Conservation (phyloP, 2,888 invertebrate genomes). For the Acanthoscelides obtectus region DNA sequence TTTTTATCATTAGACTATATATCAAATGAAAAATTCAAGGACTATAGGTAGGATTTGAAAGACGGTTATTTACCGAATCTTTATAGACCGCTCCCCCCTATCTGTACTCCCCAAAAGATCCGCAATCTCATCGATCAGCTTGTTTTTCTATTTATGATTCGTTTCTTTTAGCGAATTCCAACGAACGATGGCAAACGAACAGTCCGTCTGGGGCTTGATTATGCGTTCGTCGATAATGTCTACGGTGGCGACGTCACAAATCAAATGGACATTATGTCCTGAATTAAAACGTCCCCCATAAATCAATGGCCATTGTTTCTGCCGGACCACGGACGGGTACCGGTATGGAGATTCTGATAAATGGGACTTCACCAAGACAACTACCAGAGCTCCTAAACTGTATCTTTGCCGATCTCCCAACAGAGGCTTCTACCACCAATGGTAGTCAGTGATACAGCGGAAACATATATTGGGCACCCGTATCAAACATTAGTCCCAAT, state of each 20-base stretch:
- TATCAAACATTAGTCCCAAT: too few relatives aligned
- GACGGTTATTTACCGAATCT: not conserved
- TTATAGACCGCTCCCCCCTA: not conserved
- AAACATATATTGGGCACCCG: too few relatives aligned
- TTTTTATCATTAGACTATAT: too few relatives aligned
- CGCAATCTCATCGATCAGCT: conserved; percentile 26
- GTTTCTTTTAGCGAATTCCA: conserved; percentile 29
- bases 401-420: conserved; percentile 23
- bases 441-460: conserved; percentile 12
- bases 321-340: conserved; percentile 27
- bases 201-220: conserved; percentile 34
- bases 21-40: too few relatives aligned
- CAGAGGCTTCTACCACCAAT: conserved; percentile 11
- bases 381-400: conserved; percentile 32
- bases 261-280: conserved; percentile 48
- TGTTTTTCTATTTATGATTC: conserved; percentile 36
- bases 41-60: not conserved
- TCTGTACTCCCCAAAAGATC: conserved; percentile 18
- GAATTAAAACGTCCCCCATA: conserved; percentile 47
- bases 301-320: conserved; percentile 45
- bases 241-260: conserved; percentile 46
- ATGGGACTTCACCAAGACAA: conserved; percentile 16
- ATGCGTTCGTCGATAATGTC: conserved; percentile 45
- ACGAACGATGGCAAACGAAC: too few relatives aligned
- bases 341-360: conserved; percentile 43